Base-by-base conservation (phyloP, 2,113 vertebrate species). In the Trogon melanurus region DNA sequence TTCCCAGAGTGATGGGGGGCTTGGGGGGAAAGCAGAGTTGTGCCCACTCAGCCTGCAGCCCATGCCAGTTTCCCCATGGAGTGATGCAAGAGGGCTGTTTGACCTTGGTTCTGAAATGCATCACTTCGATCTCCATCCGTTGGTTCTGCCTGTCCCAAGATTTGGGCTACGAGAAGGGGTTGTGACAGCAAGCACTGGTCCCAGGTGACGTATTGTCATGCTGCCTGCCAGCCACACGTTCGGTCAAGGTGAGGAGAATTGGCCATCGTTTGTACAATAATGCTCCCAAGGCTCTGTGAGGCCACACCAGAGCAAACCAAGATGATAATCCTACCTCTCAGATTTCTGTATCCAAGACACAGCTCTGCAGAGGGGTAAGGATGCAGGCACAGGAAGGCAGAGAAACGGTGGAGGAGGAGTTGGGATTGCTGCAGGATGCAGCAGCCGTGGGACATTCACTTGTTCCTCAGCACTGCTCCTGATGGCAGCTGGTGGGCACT, bases 21-120 rank as follows among this genome's bases (percentile, higher is more conserved):
- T 65, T 54, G 30, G 16, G 19, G 23, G 9, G n/a, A 32, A 34
- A 36, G 36, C 36, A 45, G 72, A 16, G 10, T 2, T 71, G 51
- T 58, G 45, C 44, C 23, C 1, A 0, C 53, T 65, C 51, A 70
- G 21, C 23, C 36, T 26, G 50, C 45, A 85, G 32, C 38, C 26
- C 5, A 0, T 19, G 32, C 22, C 36, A 0, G 0, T 26, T 48
- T 13, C 45, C 72, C n/a, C 61, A 38, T 0, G 4, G 14, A 0
- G 0, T 13, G 36, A 19, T 70, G 44, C 36, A 41, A 62, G 54
- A 36, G 27, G 36, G 6, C 15, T 50, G 47, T n/a, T 41, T 82
- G 44, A 44, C 10, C 27, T 22, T 1, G 2, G 17, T 44, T 79
- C 44, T 60, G 50, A 81, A 34, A 38, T 0, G 3, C 6, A 2